Evolutionary conservation across 2,888 invertebrate genomes (phyloP).

Genomic region (Laspeyria flexula): DNA sequence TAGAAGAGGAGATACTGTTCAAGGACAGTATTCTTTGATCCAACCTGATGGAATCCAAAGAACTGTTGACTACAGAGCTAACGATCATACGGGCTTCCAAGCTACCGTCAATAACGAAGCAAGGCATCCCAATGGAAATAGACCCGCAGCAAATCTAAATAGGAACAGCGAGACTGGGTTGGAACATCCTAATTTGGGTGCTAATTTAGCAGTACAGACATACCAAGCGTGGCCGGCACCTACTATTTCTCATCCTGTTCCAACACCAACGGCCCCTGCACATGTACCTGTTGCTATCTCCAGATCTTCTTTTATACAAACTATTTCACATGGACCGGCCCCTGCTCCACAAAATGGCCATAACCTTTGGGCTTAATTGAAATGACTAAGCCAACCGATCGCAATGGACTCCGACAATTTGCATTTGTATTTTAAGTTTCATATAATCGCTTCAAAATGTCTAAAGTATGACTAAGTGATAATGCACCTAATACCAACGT

Average conservation of each 20-base stretch:
- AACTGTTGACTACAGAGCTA: conserved; percentile 85
- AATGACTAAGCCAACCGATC: neutral
- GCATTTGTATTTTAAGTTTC: conserved; percentile 59
- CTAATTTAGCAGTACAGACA: conserved; percentile 7
- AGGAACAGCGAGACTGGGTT: conserved; percentile 13
- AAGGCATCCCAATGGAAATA: conserved; percentile 18
- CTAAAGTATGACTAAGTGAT: conserved; percentile 52
- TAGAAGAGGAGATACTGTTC: conserved; percentile 79
- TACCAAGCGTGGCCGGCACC: conserved; percentile 33
- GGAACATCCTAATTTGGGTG: conserved; percentile 11
- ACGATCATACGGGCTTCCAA: conserved; percentile 82
- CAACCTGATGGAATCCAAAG: conserved; percentile 85
- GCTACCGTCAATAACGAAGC: conserved; percentile 81
- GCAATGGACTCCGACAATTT: conserved; percentile 42
- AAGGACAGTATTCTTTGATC: conserved; percentile 83
- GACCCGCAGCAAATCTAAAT: conserved; percentile 11
- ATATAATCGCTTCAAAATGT: conserved; percentile 40
- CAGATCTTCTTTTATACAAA: conserved; percentile 66
- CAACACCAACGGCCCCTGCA: conserved; percentile 48
- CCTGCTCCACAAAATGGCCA: conserved; percentile 9
- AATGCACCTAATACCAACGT: conserved; percentile 46
- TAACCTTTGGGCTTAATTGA: conserved; percentile 60
- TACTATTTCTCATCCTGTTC: conserved; percentile 34
- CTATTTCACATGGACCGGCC: conserved; percentile 53
- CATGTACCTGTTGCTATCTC: conserved; percentile 62